These are phyloP conservation scores for Melangyna quadrimaculata DNA, from an alignment of 2,888 invertebrate species.

Conservation along the genomic window DNA sequence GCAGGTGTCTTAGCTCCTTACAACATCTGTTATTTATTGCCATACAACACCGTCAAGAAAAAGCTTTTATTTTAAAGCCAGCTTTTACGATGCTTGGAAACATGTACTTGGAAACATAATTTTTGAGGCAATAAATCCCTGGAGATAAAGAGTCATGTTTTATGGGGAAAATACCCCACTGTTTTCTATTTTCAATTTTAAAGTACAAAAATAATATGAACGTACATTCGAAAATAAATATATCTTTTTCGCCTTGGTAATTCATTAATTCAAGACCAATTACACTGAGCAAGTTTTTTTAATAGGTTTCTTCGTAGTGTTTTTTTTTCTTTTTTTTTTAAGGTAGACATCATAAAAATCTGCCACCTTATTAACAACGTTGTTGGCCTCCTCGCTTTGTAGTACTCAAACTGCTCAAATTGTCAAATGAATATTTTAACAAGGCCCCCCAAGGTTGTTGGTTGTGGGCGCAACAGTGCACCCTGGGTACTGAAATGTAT, in stretches of 20 bases:
- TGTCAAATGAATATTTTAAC: constrained; percentile 32
- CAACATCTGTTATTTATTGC: too few relatives aligned
- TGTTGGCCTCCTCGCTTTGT: background rate
- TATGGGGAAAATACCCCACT: background rate
- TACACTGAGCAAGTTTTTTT: constrained; percentile 6
- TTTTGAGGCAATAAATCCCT: too few relatives aligned
- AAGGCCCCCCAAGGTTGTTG: background rate
- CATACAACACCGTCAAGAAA: too few relatives aligned
- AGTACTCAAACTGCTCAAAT: constrained; percentile 5
- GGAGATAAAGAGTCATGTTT: background rate
- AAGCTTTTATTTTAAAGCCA: too few relatives aligned
- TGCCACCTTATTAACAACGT: background rate
- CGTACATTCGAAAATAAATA: background rate
- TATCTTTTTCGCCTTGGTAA: background rate
- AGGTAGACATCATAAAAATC: background rate
- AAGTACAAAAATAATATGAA: background rate
- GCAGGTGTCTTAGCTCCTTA: too few relatives aligned
- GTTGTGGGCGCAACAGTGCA: constrained; percentile 5
- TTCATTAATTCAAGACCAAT: constrained; percentile 14
- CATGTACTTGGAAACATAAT: too few relatives aligned
- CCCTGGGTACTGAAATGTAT: background rate
- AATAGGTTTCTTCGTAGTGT: background rate
- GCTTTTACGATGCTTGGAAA: too few relatives aligned
- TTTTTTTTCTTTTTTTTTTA: background rate
- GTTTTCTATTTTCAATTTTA: background rate